phyloP scores from a whole-genome alignment of 2,113 vertebrate species.

The Aphyosemion australe region DNA sequence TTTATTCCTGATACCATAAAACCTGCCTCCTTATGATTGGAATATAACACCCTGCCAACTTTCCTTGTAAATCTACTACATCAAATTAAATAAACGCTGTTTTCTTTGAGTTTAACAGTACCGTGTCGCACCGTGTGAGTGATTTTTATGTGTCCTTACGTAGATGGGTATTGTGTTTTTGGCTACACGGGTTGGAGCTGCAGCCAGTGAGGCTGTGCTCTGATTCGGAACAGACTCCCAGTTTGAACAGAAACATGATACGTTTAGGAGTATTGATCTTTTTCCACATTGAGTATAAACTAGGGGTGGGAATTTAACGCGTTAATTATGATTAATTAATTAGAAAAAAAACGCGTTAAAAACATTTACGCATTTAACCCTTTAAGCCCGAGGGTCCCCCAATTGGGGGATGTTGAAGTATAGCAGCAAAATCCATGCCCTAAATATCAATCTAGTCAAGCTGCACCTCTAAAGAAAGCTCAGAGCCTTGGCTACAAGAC shows the following conservation, averaged over 20 bases:
- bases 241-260: no score
- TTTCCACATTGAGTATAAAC: background rate
- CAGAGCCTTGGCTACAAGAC: no score
- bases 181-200: constrained; percentile 22
- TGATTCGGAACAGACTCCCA: constrained; percentile 30
- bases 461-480: no score
- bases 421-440: no score
- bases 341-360: no score
- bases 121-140: constrained; percentile 27
- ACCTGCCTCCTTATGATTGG: constrained; percentile 36
- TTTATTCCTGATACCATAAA: constrained; percentile 27
- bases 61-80: constrained; percentile 42
- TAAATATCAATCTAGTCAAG: no score
- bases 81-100: constrained; percentile 47
- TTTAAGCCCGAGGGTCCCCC: no score
- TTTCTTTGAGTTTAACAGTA: constrained; percentile 41
- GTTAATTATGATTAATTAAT: no score
- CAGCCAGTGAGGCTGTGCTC: constrained; percentile 46
- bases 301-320: background rate
- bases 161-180: constrained; percentile 46
- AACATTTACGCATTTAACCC: no score
- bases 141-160: constrained; percentile 50
- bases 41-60: constrained; percentile 40
- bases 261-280: no score
- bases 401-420: no score